Percentiles rank a stretch among this genome's conserved stretches.
Evolutionary conservation across 2,113 vertebrate species (phyloP).

Genomic region (Mastomys coucha): DNA sequence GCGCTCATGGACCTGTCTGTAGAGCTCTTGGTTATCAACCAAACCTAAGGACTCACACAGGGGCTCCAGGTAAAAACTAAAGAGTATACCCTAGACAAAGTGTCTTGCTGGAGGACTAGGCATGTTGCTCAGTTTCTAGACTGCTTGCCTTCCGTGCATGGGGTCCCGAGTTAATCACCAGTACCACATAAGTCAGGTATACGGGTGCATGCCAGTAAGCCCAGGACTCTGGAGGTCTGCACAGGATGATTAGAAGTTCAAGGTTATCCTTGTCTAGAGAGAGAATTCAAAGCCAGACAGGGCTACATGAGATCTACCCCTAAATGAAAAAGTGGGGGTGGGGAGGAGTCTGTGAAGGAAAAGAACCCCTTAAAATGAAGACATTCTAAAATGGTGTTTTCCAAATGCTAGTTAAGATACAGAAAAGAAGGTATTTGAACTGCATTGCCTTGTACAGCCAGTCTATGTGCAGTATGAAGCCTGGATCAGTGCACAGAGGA

Average conservation of each 20-base stretch:
- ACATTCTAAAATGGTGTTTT: slow-evolving; percentile 19
- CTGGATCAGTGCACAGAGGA: background rate
- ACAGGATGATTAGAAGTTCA: background rate
- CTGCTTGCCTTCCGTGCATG: background rate
- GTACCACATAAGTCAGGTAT: background rate
- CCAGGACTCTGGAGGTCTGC: background rate
- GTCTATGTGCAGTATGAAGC: background rate
- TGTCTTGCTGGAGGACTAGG: background rate
- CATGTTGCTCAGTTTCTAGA: background rate
- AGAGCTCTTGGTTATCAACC: background rate
- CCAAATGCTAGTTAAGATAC: background rate
- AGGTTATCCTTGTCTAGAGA: background rate
- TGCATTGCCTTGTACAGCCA: background rate
- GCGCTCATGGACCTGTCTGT: background rate
- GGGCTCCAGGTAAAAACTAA: slow-evolving; percentile 11
- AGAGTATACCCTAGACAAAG: background rate
- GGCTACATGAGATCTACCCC: background rate
- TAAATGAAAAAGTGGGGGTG: background rate
- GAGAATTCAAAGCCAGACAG: background rate
- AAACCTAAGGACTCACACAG: background rate
- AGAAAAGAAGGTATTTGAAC: background rate
- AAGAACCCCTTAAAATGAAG: background rate
- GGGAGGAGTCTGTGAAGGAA: background rate
- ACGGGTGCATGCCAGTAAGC: background rate
- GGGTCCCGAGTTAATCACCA: background rate